Evolutionary conservation across 2,888 invertebrate species (phyloP), one percentile per base, ranked within the genome.

Genomic region (Diadegma fenestrale): DNA sequence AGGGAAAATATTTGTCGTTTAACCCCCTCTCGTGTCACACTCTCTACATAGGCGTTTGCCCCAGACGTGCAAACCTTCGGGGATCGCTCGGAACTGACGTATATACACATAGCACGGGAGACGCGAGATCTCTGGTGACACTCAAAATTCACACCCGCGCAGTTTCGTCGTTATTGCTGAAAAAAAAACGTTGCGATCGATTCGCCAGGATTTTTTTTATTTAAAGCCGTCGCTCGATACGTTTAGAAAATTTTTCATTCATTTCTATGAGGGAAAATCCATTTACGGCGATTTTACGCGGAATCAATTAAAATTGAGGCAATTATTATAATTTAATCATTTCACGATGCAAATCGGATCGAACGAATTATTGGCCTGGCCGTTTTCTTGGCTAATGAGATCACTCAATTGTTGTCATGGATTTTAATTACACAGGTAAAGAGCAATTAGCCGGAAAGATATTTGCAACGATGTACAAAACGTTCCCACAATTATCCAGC

Each of bases 1-100:
- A 90, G 90, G 88, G 91, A 89, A 92, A 92, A 92, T 92, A 91
- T 92, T 91, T 91, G 91, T 91, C 91, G 88, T 89, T 88, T 88
- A 88, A 91, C 79, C 72, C 87, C 88, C 73, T 30, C 81, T 85
- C 61, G 79, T 80, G 82, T 83, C 80, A 80, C 61, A 72, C 79
- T 82, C 80, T 58, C 82, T 63, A 33, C 82, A n/a, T n/a, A 77
- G 80, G 84, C 58, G 61, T 71, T 71, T 12, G 81, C 69, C 75
- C 72, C 69, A 68, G 83, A 83, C 54, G 77, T 66, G 66, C 51
- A 63, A 77, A 45, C 77, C 51, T 33, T 41, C 54, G 66, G 64
- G 66, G 71, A n/a, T 73, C 68, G 84, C 78, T 84, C 66, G 77
- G 80, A 30, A 14, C 26, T 76, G 75, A 76, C 73, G 58, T 79